Base-by-base conservation (phyloP, 2,113 vertebrate species). In the Petaurus breviceps region DNA sequence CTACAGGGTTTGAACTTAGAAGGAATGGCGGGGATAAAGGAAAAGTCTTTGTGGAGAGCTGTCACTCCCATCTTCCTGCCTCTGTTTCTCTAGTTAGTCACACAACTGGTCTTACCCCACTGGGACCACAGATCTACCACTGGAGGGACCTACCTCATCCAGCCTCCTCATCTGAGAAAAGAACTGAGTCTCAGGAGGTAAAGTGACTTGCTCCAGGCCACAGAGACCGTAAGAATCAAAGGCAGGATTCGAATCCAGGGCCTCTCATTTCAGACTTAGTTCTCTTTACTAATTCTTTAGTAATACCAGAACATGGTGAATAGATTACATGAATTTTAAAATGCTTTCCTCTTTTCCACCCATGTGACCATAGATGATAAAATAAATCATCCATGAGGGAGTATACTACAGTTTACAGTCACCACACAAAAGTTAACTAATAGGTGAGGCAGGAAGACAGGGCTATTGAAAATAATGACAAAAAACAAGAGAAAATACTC, bases 41-140 rank as follows among this genome's bases (percentile, higher is more conserved):
- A 96, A 95, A 96, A 89, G 77, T 7, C 25, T 8, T 91, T 94
- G 90, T 77, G 28, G 61, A 84, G 28, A 92, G 8, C 55, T 51
- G 8, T 54, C 53, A 24, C 23, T 49, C 61, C 37, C 37, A 77
- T 77, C 61, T 77, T n/a, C 16, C 16, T n/a, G 16, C 31, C 37
- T 16, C 14, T n/a, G 61, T n/a, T 77, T 77, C 68, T 84, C n/a
- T 43, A 84, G 68, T 84, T 84, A 43, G n/a, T 7, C 1, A 43
- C 31, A 22, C 2, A 84, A 19, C 68, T 84, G n/a, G 19, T 43
- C 7, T 43, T 43, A 84, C 26, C n/a, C 68, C 37, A n/a, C 68
- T 84, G 68, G 19, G 16, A 43, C 23, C 68, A 84, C 19, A n/a
- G 37, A 43, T 43, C n/a, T 43, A 43, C 37, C 22, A 5, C 68